phyloP scores from a whole-genome alignment of 2,797 vertebrate species.

The Tenualosa thibaudeaui region DNA sequence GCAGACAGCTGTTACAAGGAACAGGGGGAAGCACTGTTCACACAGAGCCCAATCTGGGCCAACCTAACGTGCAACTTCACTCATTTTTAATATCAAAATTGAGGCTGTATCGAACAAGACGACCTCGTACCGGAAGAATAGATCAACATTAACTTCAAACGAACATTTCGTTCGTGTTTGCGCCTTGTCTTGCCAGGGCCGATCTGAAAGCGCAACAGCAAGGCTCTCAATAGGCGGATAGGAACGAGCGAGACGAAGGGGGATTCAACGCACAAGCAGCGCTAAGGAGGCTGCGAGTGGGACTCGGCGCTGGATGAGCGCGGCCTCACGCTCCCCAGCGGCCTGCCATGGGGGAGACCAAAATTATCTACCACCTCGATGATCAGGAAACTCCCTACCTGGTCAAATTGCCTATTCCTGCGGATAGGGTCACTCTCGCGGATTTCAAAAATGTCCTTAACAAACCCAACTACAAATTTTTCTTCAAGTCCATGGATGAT shows the following conservation, averaged over 20 bases:
- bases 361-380: conserved; percentile 99
- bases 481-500: conserved; percentile 99
- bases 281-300: conserved; percentile 37
- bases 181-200: background rate
- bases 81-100: conserved; percentile 9
- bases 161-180: background rate
- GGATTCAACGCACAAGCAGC: conserved; percentile 38
- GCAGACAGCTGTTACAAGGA: conserved; percentile 54
- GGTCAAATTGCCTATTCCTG: conserved; percentile 91
- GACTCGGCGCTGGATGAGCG: conserved; percentile 71
- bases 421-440: conserved; percentile 90
- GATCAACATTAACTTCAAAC: background rate
- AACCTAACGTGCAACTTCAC: conserved; percentile 19
- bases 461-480: conserved; percentile 96
- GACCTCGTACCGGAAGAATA: background rate
- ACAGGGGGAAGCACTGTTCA: conserved; percentile 42
- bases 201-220: conserved; percentile 30
- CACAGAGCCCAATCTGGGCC: conserved; percentile 33
- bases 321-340: conserved; percentile 67
- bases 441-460: conserved; percentile 97
- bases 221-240: conserved; percentile 28
- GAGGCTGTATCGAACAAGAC: background rate
- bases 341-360: conserved; percentile 93
- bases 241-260: conserved; percentile 23
- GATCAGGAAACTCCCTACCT: conserved; percentile 98